Evolutionary conservation across 2,888 invertebrate genomes (phyloP).

Genomic region (Beris chalybata): DNA sequence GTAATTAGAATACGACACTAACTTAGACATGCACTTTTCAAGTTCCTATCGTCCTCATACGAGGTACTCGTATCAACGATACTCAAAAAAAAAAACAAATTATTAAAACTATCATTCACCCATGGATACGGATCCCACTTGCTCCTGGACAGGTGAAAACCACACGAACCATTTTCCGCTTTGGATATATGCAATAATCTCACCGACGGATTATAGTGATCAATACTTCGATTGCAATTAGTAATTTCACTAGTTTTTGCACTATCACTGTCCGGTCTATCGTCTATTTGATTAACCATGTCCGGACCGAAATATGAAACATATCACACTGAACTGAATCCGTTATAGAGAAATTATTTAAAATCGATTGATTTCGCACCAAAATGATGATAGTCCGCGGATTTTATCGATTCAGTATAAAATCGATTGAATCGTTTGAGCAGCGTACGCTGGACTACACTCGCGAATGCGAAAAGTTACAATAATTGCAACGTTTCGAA

Average conservation of each 20-base stretch:
- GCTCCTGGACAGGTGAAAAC: slow-evolving; percentile 73
- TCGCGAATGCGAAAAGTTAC: slow-evolving; percentile 4
- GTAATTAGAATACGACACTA: not conserved
- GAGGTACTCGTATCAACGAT: too few relatives aligned
- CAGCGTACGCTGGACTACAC: not conserved
- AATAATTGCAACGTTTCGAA: slow-evolving; percentile 15
- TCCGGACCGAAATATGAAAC: slow-evolving; percentile 7
- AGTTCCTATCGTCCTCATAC: not conserved
- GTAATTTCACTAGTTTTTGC: too few relatives aligned
- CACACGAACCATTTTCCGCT: slow-evolving; percentile 64
- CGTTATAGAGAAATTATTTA: too few relatives aligned
- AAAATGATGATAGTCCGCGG: too few relatives aligned
- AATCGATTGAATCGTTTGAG: too few relatives aligned
- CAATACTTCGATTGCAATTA: slow-evolving; percentile 33
- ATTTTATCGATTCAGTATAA: too few relatives aligned
- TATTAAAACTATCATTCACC: slow-evolving; percentile 54
- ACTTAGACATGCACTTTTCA: slow-evolving; percentile 41
- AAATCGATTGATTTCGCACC: too few relatives aligned
- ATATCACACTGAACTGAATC: slow-evolving; percentile 17
- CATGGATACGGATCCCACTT: slow-evolving; percentile 84
- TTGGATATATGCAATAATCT: slow-evolving; percentile 62
- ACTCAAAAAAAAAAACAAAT: not conserved
- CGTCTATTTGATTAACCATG: slow-evolving; percentile 20
- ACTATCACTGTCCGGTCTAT: not conserved
- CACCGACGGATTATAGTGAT: slow-evolving; percentile 48